phyloP scores from a whole-genome alignment of 2,888 invertebrate species.

The Margaritifera margaritifera region DNA sequence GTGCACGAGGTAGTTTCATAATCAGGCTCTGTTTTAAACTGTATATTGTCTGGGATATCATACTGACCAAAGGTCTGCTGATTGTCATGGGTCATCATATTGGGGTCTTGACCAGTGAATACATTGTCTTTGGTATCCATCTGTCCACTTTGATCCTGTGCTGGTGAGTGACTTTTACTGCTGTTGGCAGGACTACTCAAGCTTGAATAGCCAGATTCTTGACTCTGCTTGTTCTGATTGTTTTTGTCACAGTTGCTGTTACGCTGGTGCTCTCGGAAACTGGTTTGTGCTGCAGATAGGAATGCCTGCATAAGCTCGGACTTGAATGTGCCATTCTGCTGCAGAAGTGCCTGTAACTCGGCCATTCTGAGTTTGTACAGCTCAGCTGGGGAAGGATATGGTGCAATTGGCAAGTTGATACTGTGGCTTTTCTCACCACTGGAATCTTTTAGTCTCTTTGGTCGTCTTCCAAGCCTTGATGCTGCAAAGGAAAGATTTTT shows the following conservation, averaged over 20 bases:
- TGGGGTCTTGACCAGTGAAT: slow-evolving; percentile 1
- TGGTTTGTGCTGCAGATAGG: slow-evolving; percentile 60
- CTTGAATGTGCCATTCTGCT: slow-evolving; percentile 64
- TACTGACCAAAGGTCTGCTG: neutral
- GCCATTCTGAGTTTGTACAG: slow-evolving; percentile 66
- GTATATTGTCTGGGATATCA: slow-evolving; percentile 1
- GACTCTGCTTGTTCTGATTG: slow-evolving; percentile 32
- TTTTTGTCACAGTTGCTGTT: slow-evolving; percentile 35
- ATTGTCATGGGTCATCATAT: slow-evolving; percentile 2
- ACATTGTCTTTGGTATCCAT: neutral
- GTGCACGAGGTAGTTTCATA: slow-evolving; percentile 1
- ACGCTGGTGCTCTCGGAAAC: slow-evolving; percentile 59
- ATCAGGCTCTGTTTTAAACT: neutral
- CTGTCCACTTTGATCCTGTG: slow-evolving; percentile 15
- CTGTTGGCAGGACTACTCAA: slow-evolving; percentile 53
- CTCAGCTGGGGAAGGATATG: slow-evolving; percentile 67
- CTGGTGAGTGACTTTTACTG: slow-evolving; percentile 52
- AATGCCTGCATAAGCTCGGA: slow-evolving; percentile 66
- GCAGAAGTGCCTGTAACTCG: slow-evolving; percentile 67
- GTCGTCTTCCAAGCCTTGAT: slow-evolving; percentile 71
- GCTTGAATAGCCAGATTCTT: slow-evolving; percentile 56
- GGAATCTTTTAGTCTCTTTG: slow-evolving; percentile 70
- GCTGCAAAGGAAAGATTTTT: slow-evolving; percentile 49
- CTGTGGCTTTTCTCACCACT: slow-evolving; percentile 51
- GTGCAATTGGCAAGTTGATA: slow-evolving; percentile 66